Evolutionary conservation across 2,797 vertebrate genomes (phyloP), one percentile per base, ranked within the genome.

Genomic region (Protosalanx chinensis): DNA sequence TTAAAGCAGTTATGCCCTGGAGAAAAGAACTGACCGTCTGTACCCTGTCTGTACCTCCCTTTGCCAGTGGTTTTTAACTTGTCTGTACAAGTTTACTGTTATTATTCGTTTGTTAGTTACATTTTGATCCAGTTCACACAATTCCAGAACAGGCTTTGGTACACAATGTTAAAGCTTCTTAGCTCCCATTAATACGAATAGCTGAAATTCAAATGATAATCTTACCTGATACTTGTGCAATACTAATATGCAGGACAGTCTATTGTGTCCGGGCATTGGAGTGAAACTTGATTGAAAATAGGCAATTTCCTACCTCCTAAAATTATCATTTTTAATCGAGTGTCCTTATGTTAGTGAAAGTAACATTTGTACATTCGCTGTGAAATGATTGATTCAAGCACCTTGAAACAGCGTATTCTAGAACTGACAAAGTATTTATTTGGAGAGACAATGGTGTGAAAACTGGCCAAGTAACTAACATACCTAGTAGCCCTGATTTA

Each of bases 291-390:
- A 74, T 76, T 75, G 72, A 20, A 32, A 61, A 53, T 68, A 79
- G 62, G 61, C 63, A 67, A 64, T 81, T 81, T 86, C 82, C 72
- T 84, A 83, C 76, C 80, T 84, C 75, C 51, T 64, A 23, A 4
- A 73, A 35, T 69, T 3, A 75, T 60, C 58, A 46, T 73, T 75
- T 59, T 73, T 64, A 58, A 81, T 35, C n/a, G 8, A 62, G 74
- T 23, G 41, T 66, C 74, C 62, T 82, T 72, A 68, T 67, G 1
- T 6, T 41, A 46, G 3, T 46, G 41, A 46, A 46, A 13, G 12
- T 46, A 46, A 46, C 3, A 46, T 46, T 46, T 46, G 41, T 46
- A 13, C 41, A 46, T 46, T 46, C 10, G 41, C 41, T 46, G 41
- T 46, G 41, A 46, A 46, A 46, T 13, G 12, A 46, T 46, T 8